Evolutionary conservation across 2,113 vertebrate genomes (phyloP), one percentile per base, ranked within the genome.

Genomic region (Pluvianellus socialis): DNA sequence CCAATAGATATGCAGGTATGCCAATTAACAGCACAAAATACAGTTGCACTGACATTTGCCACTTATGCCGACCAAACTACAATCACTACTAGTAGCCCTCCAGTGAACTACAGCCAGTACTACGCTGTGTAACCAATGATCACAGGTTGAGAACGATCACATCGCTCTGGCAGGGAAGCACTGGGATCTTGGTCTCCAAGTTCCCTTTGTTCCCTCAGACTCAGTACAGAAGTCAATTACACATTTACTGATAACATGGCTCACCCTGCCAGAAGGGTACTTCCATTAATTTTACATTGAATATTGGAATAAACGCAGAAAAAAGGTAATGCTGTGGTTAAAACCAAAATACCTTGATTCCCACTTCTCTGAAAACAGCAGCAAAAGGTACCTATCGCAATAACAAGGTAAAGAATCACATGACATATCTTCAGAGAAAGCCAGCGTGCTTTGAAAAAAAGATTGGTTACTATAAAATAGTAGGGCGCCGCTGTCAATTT

Each of bases 401-500:
- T 63, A 91, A 44, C 38, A 81, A 87, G 55, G 50, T 35, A 50
- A 45, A 75, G 61, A 89, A 71, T 75, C 73, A 92, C 80, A 44
- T 68, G 73, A 71, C 38, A 71, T 59, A 30, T 86, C 56, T 95
- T 75, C 76, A 95, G 72, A 83, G 63, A 71, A 81, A 95, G 52
- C 44, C 49, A 35, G 56, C 94, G 68, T 72, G 65, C 87, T 96
- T 87, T 91, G 84, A 89, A 81, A 91, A 44, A 44, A 94, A 92
- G 68, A 96, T 94, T 89, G 89, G 79, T 89, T 92, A 91, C 82
- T 85, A 63, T 19, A 85, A 89, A 94, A 77, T 35, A n/a, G 0
- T 30, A 83, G 73, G 59, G 56, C 70, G 28, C n/a, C 44, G 52
- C 87, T 97, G 91, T 81, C 86, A 89, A 59, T 96, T 94, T 87